Base-by-base conservation (phyloP, 2,888 invertebrate species). In the Allophyes oxyacanthae region DNA sequence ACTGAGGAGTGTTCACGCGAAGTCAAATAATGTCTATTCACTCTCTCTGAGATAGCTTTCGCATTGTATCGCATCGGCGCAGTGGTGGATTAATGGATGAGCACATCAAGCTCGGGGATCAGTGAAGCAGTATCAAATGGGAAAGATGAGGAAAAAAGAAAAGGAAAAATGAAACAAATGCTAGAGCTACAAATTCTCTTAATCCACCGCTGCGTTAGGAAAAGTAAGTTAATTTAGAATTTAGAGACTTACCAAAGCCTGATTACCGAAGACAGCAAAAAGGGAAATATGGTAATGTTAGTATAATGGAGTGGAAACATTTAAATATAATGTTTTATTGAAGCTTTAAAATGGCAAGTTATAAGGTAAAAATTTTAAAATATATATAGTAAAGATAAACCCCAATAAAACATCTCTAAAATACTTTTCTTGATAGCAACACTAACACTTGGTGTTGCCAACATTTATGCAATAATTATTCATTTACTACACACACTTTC, bases 161-260 rank as follows among this genome's bases (percentile, higher is more conserved):
- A 14, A 6, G 13, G 7, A 14, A 14, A 33, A 8, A 5, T 28
- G 6, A 6, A 6, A 6, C 28, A 28, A 28, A n/a, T n/a, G n/a
- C n/a, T n/a, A 13, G 13, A 7, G 1, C 11, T 6, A 34, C 10
- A n/a, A 1, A 0, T 34, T 34, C 30, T 44, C n/a, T 33, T 46
- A 69, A 69, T 69, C 51, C 64, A 46, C 69, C 69, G 64, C 33
- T 41, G 54, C 50, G n/a, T 48, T 36, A 28, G 10, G 38, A 20
- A 34, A 38, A 41, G n/a, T 30, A 43, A 59, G 15, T 55, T 51
- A 78, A 80, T 82, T 83, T 81, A 57, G 79, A 81, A 82, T 83
- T 82, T 84, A 44, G 81, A 77, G 53, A 92, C 93, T 93, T 91
- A 93, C 93, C 93, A 93, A 88, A 72, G 93, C 93, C 93, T 93